Base-by-base conservation (phyloP, 2,113 vertebrate genomes). In the Trichomycterus rosablanca region DNA sequence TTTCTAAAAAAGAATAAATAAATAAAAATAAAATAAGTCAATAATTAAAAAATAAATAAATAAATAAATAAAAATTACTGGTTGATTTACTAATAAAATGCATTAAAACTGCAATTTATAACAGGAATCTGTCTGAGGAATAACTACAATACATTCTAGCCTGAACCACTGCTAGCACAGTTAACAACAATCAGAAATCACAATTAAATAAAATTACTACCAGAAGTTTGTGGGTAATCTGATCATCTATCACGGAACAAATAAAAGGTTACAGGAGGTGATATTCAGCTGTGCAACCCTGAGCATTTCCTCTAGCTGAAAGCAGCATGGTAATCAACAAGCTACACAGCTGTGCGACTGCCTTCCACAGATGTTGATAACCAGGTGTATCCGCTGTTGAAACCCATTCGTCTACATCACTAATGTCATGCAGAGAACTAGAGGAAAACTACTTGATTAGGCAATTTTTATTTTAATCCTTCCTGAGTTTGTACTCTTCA, bases 151-250 rank as follows among this genome's bases (percentile, higher is more conserved):
- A n/a, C n/a, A n/a, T n/a, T n/a, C n/a, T n/a, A n/a, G n/a, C n/a
- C n/a, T n/a, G n/a, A n/a, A n/a, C n/a, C n/a, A n/a, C n/a, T n/a
- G n/a, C n/a, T n/a, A n/a, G n/a, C n/a, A n/a, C n/a, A n/a, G n/a
- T n/a, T n/a, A n/a, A n/a, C n/a, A 11, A 22, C 60, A 54, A 54
- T 54, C 49, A 45, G 40, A 53, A 37, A 45, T 45, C 42, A 34
- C 11, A 45, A 54, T 54, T 35, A 24, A 26, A 56, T 42, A 4
- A 35, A 63, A 63, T 63, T 24, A 45, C 61, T 35, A 54, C 39
- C 61, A 63, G 61, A 63, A 19, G 39, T 53, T 53, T 54, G 28
- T 52, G 28, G 49, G 39, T 54, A 52, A 54, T 63, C 49, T 35
- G 18, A 8, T 53, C 37, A 43, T 63, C 26, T 32, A 16, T 54